A percentile compares a stretch with the other conserved stretches of the same genome.
These are phyloP conservation scores for Pomacea canaliculata DNA, from an alignment of 2,888 invertebrate genomes.

Conservation along the genomic window DNA sequence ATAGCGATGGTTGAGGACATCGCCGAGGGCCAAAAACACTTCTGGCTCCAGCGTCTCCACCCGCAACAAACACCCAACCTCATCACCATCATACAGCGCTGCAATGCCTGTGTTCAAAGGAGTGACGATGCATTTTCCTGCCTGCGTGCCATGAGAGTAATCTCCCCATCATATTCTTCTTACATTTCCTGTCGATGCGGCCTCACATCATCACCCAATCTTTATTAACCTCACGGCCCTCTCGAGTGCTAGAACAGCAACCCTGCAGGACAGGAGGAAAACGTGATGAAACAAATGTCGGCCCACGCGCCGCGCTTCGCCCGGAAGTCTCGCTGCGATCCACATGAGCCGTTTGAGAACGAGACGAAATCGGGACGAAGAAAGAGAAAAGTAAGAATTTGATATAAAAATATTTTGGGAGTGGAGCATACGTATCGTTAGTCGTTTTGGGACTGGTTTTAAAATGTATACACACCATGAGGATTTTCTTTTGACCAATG, in stretches of 20 bases:
- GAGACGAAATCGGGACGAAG: not conserved
- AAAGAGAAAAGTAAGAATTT: too few relatives aligned
- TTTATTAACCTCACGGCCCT: slow-evolving; percentile 13
- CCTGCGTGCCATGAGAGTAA: not conserved
- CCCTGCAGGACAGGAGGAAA: not conserved
- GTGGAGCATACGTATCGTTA: too few relatives aligned
- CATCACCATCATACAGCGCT: too few relatives aligned
- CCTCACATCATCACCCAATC: slow-evolving; percentile 2
- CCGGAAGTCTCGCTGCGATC: not conserved
- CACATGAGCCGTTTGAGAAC: not conserved
- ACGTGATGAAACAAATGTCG: not conserved
- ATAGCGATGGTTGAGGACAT: too few relatives aligned
- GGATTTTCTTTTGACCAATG: too few relatives aligned
- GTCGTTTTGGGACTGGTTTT: too few relatives aligned
- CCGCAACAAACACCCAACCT: too few relatives aligned
- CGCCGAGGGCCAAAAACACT: too few relatives aligned
- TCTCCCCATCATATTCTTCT: slow-evolving; percentile 8
- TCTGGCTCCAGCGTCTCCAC: too few relatives aligned
- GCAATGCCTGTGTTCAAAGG: not conserved
- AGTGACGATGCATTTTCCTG: not conserved
- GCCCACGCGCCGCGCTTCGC: not conserved
- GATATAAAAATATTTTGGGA: too few relatives aligned
- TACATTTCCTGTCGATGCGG: not conserved
- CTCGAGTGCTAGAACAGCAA: slow-evolving; percentile 1
- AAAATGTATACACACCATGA: too few relatives aligned